Conservation (phyloP, 2,797 vertebrate species). For the Nannoperca australis region DNA sequence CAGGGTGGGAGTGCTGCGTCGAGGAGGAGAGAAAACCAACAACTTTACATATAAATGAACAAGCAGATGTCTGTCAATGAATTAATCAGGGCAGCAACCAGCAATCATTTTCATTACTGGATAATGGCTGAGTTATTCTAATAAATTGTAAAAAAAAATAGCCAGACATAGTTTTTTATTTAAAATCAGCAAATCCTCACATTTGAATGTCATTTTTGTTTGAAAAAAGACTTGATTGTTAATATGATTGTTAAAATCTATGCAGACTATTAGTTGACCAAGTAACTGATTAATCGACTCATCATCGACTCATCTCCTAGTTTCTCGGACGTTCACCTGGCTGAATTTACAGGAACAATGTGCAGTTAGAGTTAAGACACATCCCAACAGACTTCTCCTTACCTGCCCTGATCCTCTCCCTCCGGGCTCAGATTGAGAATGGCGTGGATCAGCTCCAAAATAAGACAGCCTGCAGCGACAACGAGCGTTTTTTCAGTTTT, state of each 20-base stretch:
- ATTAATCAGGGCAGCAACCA: neutral
- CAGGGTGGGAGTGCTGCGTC: constrained; percentile 88
- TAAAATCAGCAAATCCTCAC: neutral
- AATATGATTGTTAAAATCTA: neutral
- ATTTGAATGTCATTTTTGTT: neutral
- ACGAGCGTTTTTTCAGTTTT: neutral
- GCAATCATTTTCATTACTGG: neutral
- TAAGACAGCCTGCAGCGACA: constrained; percentile 90
- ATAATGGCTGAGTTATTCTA: neutral
- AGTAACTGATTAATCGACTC: neutral
- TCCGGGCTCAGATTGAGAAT: constrained; percentile 96
- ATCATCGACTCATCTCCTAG: neutral
- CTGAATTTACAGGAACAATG: neutral
- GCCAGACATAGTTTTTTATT: too few relatives aligned
- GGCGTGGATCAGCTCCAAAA: constrained; percentile 96
- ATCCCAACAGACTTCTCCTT: constrained; percentile 15
- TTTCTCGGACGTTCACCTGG: neutral
- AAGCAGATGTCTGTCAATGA: neutral
- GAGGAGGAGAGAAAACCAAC: neutral
- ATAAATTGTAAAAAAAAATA: neutral
- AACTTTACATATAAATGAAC: neutral
- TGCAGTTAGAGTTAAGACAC: neutral
- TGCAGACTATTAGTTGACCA: neutral
- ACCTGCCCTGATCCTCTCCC: constrained; percentile 92
- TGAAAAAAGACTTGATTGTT: neutral